Evolutionary conservation across 2,113 vertebrate genomes (phyloP).

Genomic region (Arizona elegans): DNA sequence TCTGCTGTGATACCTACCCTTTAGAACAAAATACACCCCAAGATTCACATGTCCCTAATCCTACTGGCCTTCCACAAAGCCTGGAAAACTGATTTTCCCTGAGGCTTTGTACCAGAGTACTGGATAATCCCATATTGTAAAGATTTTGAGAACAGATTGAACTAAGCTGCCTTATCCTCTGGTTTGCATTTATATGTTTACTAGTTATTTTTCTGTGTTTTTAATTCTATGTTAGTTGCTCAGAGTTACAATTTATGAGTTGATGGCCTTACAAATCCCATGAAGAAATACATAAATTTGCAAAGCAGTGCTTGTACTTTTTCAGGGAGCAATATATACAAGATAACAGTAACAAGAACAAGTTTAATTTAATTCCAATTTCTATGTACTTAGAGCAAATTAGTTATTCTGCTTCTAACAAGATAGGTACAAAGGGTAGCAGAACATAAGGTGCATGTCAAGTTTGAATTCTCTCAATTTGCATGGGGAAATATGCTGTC

Average conservation of each 20-base stretch:
- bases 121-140: background rate
- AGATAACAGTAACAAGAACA: background rate
- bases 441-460: constrained; percentile 1
- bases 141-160: background rate
- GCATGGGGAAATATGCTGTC: background rate
- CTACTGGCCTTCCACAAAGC: background rate
- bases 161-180: background rate
- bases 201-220: background rate
- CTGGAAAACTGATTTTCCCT: background rate
- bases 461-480: background rate
- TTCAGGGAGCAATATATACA: background rate
- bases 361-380: background rate
- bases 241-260: background rate
- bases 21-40: background rate
- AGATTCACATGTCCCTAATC: background rate
- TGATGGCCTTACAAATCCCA: background rate
- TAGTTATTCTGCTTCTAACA: background rate
- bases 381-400: background rate
- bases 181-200: background rate
- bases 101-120: background rate
- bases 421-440: background rate
- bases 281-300: background rate
- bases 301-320: background rate
- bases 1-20: background rate
- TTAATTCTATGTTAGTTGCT: background rate